These are phyloP conservation scores for Cotesia vestalis DNA, from an alignment of 1,140 invertebrate genomes.

Conservation along the genomic window DNA sequence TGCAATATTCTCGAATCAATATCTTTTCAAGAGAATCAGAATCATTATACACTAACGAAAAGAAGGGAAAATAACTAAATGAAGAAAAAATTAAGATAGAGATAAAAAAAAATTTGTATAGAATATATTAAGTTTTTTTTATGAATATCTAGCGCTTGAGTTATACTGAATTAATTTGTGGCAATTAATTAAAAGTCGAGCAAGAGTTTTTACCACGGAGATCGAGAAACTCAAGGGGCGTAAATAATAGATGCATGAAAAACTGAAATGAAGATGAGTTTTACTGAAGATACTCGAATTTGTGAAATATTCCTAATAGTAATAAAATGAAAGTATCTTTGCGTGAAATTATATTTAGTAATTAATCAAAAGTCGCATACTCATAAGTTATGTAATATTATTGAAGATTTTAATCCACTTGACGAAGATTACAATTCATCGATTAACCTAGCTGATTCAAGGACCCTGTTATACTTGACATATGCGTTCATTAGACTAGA, in stretches of 20 bases:
- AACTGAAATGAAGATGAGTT: conserved; percentile 20
- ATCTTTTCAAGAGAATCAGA: neutral
- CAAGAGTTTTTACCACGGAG: conserved; percentile 28
- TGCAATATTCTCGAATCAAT: conserved; percentile 22
- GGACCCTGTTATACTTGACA: conserved; percentile 15
- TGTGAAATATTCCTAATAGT: neutral
- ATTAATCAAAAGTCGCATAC: too few species aligned
- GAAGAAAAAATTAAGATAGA: neutral
- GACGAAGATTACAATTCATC: neutral
- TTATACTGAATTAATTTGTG: conserved; percentile 33
- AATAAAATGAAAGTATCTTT: neutral
- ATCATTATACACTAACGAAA: neutral
- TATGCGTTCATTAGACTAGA: conserved; percentile 23
- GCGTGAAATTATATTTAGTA: neutral
- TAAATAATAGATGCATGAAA: conserved; percentile 36
- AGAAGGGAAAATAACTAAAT: neutral
- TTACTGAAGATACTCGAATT: conserved; percentile 31
- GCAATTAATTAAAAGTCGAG: conserved; percentile 39
- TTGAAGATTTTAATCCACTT: neutral
- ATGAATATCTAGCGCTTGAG: neutral
- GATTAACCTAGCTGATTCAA: conserved; percentile 6
- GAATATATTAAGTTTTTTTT: conserved; percentile 29
- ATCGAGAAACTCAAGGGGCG: conserved; percentile 34
- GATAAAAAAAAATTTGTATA: neutral
- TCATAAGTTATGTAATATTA: neutral